Evolutionary conservation across 2,113 vertebrate species (phyloP).

Genomic region (Lophotis ruficrista): DNA sequence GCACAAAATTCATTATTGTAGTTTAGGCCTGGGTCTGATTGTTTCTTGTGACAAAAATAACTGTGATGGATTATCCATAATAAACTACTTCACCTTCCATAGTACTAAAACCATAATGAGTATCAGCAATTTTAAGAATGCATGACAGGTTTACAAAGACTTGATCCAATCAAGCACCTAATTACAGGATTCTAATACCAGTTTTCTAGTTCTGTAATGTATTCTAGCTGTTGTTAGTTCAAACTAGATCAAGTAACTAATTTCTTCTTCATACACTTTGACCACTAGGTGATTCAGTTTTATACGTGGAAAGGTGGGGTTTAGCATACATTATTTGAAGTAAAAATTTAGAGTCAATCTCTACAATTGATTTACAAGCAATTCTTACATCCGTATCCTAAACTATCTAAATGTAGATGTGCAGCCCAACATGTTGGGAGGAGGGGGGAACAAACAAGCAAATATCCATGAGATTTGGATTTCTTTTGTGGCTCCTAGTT

Average conservation of each 20-base stretch:
- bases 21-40: background rate
- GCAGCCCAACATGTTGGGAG: no score
- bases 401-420: background rate
- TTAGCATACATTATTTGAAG: background rate
- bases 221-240: background rate
- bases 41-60: background rate
- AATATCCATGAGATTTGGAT: background rate
- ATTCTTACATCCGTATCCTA: background rate
- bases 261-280: accelerated
- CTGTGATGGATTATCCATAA: background rate
- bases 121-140: background rate
- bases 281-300: background rate
- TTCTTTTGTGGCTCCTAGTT: background rate
- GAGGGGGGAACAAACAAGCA: accelerated
- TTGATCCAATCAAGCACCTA: background rate
- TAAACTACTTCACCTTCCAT: background rate
- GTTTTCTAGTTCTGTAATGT: background rate
- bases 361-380: no score
- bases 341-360: background rate
- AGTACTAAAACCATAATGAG: background rate
- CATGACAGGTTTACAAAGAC: background rate
- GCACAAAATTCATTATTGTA: background rate
- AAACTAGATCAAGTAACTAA: background rate
- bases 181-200: background rate
- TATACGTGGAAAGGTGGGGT: background rate